phyloP scores from a whole-genome alignment of 1,140 invertebrate genomes.

The Cyclargus thomasi region DNA sequence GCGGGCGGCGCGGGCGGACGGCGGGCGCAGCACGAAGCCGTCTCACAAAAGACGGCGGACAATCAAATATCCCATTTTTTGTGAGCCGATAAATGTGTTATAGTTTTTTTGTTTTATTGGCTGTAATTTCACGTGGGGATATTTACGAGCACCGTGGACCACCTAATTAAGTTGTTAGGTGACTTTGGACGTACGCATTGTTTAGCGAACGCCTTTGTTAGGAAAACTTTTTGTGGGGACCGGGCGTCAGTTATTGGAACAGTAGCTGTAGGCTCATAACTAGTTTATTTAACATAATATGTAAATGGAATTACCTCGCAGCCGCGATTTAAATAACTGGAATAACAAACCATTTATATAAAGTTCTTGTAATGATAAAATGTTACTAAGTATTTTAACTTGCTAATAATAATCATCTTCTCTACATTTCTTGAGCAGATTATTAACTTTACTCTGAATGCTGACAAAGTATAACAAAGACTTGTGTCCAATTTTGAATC shows the following conservation, averaged over 20 bases:
- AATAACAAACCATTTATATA: not conserved
- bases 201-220: constrained; percentile 57
- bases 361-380: not conserved
- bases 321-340: not conserved
- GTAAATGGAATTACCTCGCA: constrained; percentile 3
- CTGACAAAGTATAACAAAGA: too few species aligned
- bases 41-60: constrained; percentile 62
- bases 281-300: constrained; percentile 9
- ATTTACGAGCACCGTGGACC: constrained; percentile 67
- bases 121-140: constrained; percentile 71
- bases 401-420: too few species aligned
- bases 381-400: too few species aligned
- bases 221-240: constrained; percentile 45
- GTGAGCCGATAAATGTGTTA: constrained; percentile 70
- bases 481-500: not conserved
- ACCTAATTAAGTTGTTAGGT: constrained; percentile 73
- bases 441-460: too few species aligned
- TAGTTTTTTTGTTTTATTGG: constrained; percentile 72
- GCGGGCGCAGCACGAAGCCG: constrained; percentile 55
- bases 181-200: constrained; percentile 55
- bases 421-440: too few species aligned
- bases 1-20: constrained; percentile 8
- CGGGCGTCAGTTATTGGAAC: constrained; percentile 51
- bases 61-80: constrained; percentile 67
- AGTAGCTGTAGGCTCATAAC: constrained; percentile 39